A percentile compares a stretch with the other conserved stretches of the same genome.
Conservation (phyloP, 2,113 vertebrate species). For the Otocyon megalotis region DNA sequence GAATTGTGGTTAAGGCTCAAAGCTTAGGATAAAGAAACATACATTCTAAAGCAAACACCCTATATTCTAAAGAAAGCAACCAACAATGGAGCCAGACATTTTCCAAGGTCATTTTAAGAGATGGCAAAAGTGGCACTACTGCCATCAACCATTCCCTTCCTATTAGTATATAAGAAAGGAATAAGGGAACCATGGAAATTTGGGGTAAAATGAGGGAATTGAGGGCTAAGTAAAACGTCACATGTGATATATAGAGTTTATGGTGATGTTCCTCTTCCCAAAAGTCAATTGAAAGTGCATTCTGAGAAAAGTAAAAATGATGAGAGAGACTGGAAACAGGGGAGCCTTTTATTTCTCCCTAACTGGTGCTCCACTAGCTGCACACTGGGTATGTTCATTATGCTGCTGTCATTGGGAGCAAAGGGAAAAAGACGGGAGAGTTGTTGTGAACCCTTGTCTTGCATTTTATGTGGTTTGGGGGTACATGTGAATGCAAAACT, state of each 20-base stretch:
- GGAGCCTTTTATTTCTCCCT: background rate
- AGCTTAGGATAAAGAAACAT: conserved; percentile 14
- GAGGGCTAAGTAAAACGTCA: background rate
- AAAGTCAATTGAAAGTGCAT: background rate
- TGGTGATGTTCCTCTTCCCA: background rate
- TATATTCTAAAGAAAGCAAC: conserved; percentile 27
- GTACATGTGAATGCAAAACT: background rate
- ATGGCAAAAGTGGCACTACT: background rate
- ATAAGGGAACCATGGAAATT: background rate
- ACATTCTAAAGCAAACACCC: conserved; percentile 19
- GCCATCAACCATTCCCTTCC: background rate
- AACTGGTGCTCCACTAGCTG: background rate
- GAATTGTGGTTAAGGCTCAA: conserved; percentile 22
- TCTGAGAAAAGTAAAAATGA: background rate
- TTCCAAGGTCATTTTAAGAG: background rate
- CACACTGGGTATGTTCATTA: background rate
- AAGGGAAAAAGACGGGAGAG: background rate
- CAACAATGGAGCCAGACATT: background rate
- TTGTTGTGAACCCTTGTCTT: background rate
- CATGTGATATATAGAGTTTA: background rate
- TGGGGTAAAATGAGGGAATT: background rate
- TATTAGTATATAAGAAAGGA: background rate
- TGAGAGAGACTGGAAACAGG: background rate
- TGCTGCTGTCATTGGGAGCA: background rate
- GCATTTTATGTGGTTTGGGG: background rate